A percentile compares a stretch with the other conserved stretches of the same genome.
phyloP scores from a whole-genome alignment of 2,797 vertebrate genomes.

The Eleutherodactylus coqui region DNA sequence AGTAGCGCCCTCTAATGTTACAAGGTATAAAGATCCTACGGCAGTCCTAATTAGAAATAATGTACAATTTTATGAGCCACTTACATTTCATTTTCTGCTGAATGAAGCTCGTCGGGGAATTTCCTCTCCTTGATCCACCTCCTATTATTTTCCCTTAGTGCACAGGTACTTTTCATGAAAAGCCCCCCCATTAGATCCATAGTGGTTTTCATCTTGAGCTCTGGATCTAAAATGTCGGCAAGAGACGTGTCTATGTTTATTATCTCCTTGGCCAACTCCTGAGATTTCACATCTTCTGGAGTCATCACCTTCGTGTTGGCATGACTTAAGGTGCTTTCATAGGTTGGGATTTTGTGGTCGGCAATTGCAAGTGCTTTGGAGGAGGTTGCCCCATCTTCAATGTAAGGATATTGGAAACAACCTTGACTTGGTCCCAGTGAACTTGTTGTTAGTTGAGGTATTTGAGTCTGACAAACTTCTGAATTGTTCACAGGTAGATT shows the following conservation, averaged over 20 bases:
- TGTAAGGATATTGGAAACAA: conserved; percentile 24
- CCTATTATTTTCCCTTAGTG: conserved; percentile 70
- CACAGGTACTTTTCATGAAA: conserved; percentile 76
- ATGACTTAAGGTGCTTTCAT: not conserved
- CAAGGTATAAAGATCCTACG: not conserved
- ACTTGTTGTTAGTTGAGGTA: conserved; percentile 44
- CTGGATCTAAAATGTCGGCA: conserved; percentile 85
- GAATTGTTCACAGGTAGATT: conserved; percentile 1
- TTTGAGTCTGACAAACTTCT: conserved; percentile 49
- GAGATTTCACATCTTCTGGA: conserved; percentile 82
- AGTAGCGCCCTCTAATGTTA: no score
- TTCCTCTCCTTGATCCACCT: conserved; percentile 74
- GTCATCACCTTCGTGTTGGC: conserved; percentile 76
- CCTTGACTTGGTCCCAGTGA: conserved; percentile 16
- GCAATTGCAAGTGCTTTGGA: conserved; percentile 16
- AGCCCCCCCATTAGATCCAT: conserved; percentile 92
- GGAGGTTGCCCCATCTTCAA: conserved; percentile 33
- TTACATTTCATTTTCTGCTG: conserved; percentile 66
- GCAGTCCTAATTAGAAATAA: not conserved
- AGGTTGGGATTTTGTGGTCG: conserved; percentile 40
- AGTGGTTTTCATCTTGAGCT: conserved; percentile 84
- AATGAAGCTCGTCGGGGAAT: conserved; percentile 29
- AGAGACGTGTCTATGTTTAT: conserved; percentile 86
- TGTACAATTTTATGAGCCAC: conserved; percentile 43
- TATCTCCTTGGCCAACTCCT: conserved; percentile 85